Base-by-base conservation (phyloP, 2,888 invertebrate species). In the Drosophila mettleri region DNA sequence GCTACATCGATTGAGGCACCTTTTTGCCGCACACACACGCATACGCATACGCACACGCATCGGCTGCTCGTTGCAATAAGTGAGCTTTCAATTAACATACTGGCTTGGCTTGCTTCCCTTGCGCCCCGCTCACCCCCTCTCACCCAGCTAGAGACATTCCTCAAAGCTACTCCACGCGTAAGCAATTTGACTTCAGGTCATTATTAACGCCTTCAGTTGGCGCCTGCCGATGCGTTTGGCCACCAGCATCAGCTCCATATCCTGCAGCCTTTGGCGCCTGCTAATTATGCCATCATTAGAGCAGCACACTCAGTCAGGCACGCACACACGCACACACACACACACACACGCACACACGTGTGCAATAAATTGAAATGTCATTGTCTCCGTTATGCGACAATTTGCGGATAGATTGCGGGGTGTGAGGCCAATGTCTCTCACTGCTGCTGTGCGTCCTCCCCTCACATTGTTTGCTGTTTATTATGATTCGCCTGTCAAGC, bases 271-370 rank as follows among this genome's bases (percentile, higher is more conserved):
- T 82, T 86, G 80, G 82, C 48, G 68, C 48, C 55, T 83, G 82
- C 89, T 89, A 89, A 89, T 89, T 89, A 89, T 89, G 89, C 74
- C 84, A 83, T 89, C 88, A 89, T 89, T 88, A 88, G 74, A 68
- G 73, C 10, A 34, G 46, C 20, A 24, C 34, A 27, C 41, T 2
- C 29, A 27, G 12, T n/a, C n/a, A n/a, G n/a, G n/a, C n/a, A 41
- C 22, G 22, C 14, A 22, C 41, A 9, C 39, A 7, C 39, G 6
- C 12, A 12, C 12, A 12, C 39, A 12, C 20, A 18, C 38, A 39
- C 39, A 18, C 29, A 31, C 10, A 10, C 14, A 33, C 6, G 20
- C 22, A 20, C 34, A 57, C 62, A 49, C 58, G 55, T 69, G 74
- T 69, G 74, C 68, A 74, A 75, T 77, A 76, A 75, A 78, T 76